phyloP scores from a whole-genome alignment of 2,888 invertebrate species.

The Plemyria rubiginata region DNA sequence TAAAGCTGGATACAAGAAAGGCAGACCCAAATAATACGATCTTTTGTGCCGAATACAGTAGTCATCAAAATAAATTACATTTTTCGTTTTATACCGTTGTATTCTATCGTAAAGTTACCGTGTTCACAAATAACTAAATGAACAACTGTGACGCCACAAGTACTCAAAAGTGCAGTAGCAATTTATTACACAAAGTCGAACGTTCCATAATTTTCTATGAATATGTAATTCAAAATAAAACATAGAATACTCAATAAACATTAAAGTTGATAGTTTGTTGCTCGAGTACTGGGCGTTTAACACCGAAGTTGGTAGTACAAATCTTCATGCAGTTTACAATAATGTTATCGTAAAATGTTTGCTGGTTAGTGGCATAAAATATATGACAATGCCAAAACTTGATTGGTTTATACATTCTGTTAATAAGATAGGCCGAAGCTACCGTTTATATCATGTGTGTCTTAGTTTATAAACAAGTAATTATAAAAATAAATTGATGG shows the following conservation, averaged over 20 bases:
- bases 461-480: background rate
- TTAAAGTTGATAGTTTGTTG: slow-evolving; percentile 49
- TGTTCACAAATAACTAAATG: slow-evolving; percentile 17
- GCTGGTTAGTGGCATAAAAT: slow-evolving; percentile 7
- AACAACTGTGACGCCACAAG: slow-evolving; percentile 37
- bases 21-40: no score
- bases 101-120: background rate
- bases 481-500: background rate
- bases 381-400: slow-evolving; percentile 10
- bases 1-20: no score
- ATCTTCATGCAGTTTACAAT: slow-evolving; percentile 26
- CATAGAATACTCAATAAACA: slow-evolving; percentile 53
- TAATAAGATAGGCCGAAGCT: background rate
- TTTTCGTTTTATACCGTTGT: background rate
- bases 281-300: slow-evolving; percentile 31
- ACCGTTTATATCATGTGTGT: background rate
- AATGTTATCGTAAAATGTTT: slow-evolving; percentile 23
- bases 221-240: slow-evolving; percentile 58
- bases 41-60: no score
- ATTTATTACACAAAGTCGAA: slow-evolving; percentile 47
- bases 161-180: slow-evolving; percentile 47
- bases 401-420: slow-evolving; percentile 16
- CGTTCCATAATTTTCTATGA: slow-evolving; percentile 58
- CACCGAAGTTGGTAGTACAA: slow-evolving; percentile 37
- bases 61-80: no score